Evolutionary conservation across 2,888 invertebrate genomes (phyloP).

Genomic region (Therioaphis trifolii): DNA sequence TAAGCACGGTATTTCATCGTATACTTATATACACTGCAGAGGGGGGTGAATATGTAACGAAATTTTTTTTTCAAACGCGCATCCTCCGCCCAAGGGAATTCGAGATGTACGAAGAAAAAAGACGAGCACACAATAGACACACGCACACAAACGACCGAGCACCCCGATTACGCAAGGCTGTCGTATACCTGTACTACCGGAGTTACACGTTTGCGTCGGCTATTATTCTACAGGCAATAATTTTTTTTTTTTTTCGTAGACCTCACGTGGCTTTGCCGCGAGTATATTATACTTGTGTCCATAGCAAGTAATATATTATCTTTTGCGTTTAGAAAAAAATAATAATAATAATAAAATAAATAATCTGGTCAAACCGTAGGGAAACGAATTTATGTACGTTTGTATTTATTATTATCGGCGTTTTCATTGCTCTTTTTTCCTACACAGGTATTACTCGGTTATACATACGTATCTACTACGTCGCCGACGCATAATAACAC

Average conservation of each 20-base stretch:
- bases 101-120: conserved; percentile 24
- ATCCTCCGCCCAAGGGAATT: conserved; percentile 5
- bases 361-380: conserved; percentile 6
- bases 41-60: conserved; percentile 42
- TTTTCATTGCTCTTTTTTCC: too few relatives aligned
- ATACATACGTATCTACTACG: too few relatives aligned
- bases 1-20: conserved; percentile 38
- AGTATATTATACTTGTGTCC: neutral
- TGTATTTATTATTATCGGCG: too few relatives aligned
- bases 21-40: neutral
- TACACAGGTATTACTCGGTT: too few relatives aligned
- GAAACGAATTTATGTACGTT: neutral
- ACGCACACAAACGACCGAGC: neutral
- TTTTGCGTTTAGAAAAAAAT: neutral
- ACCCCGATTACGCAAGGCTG: conserved; percentile 55
- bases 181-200: conserved; percentile 55
- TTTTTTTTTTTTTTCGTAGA: conserved; percentile 6
- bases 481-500: neutral
- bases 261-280: conserved; percentile 19
- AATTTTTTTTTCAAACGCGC: conserved; percentile 3
- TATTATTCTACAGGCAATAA: conserved; percentile 14
- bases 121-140: conserved; percentile 47
- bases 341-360: neutral
- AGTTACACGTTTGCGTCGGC: conserved; percentile 47
- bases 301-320: neutral